Base-by-base conservation (phyloP, 1,140 invertebrate genomes). In the Lanistes nyassanus region DNA sequence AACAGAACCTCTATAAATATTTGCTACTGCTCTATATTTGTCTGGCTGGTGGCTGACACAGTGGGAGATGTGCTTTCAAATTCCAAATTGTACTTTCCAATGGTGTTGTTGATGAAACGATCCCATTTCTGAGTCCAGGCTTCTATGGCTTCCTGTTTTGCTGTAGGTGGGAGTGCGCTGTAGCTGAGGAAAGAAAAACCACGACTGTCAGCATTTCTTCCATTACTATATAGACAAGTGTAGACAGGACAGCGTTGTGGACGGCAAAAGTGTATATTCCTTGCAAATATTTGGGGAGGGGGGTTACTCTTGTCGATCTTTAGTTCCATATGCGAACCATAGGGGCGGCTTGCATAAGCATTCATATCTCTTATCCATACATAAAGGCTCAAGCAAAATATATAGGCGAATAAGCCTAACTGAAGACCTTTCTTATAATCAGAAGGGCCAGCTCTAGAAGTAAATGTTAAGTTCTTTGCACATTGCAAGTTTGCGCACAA, bases 41-140 rank as follows among this genome's bases (percentile, higher is more conserved):
- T n/a, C n/a, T n/a, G n/a, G n/a, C n/a, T n/a, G n/a, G n/a, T n/a
- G n/a, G n/a, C n/a, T n/a, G n/a, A n/a, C n/a, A n/a, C n/a, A n/a
- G n/a, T n/a, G n/a, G n/a, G n/a, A n/a, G n/a, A n/a, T n/a, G n/a
- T n/a, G n/a, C n/a, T n/a, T n/a, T n/a, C n/a, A n/a, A n/a, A n/a
- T 47, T 47, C 42, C 42, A 47, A 47, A 47, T 47, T 16, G 42
- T 47, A 47, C 42, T 47, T 47, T 16, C 19, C 9, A 13, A 47
- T 47, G 42, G 42, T 47, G 42, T 47, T 47, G 0, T 16, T 47
- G 42, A 88, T 80, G 66, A 86, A 87, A 19, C 16, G 53, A 51
- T 82, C 66, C 86, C 86, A 88, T 64, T 81, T 84, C 31, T 37
- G 47, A 29, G 77, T 29, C 85, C 85, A 88, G 19, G 75, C 9